A percentile compares a stretch with the other conserved stretches of the same genome.
These are phyloP conservation scores for Xenotilapia leptura DNA, from an alignment of 2,113 vertebrate genomes.

Conservation along the genomic window DNA sequence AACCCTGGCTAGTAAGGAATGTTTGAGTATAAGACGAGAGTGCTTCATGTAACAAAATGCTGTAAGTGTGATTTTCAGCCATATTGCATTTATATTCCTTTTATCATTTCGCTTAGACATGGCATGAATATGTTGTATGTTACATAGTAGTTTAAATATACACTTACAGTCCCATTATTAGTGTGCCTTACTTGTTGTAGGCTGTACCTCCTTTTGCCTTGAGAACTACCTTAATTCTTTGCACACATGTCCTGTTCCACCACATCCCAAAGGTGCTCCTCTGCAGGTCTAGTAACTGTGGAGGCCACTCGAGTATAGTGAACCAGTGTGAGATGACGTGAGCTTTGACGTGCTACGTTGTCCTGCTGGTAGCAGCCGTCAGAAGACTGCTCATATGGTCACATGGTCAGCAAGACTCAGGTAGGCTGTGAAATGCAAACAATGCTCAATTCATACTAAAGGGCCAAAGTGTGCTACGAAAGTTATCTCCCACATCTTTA, in stretches of 20 bases:
- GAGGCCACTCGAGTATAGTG: neutral
- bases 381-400: neutral
- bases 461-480: neutral
- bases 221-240: neutral
- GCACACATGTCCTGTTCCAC: neutral
- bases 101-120: neutral
- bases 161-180: neutral
- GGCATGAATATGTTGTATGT: neutral
- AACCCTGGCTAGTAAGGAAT: neutral
- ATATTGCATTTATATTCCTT: neutral
- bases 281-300: neutral
- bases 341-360: rapidly evolving
- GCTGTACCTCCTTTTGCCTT: neutral
- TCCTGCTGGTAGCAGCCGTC: neutral
- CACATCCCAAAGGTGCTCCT: neutral
- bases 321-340: neutral
- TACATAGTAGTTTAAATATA: neutral
- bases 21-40: neutral
- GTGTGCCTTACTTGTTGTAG: neutral
- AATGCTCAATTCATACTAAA: neutral
- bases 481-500: neutral
- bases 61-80: neutral
- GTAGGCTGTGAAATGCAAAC: neutral
- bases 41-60: neutral
- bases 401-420: neutral